Evolutionary conservation across 1,140 invertebrate species (phyloP), one percentile per base, ranked within the genome.

Genomic region (Papilio glaucus): DNA sequence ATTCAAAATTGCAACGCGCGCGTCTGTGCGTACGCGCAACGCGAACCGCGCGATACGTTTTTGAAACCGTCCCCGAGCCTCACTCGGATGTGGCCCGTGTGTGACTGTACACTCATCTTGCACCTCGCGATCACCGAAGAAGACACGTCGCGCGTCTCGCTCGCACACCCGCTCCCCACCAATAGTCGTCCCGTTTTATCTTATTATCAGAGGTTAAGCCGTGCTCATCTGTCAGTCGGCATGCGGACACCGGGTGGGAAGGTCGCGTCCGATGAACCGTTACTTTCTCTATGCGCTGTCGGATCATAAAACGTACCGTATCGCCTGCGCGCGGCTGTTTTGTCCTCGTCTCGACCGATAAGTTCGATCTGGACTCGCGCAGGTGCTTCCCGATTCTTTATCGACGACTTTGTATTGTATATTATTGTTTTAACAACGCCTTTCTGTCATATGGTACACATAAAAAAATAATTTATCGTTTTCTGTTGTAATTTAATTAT

Each of bases 31-130:
- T 85, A 84, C 84, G 88, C 87, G 87, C 85, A 85, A 77, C 78
- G 82, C 86, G 81, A 85, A 83, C 81, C 82, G 83, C 81, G 81
- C 85, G 80, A 73, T 88, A 80, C 81, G 81, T 84, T 87, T 87
- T 88, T 85, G 84, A 87, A 87, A 85, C 84, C 82, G 80, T 82
- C 83, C 73, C 80, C 87, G 87, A 86, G 85, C 83, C 82, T 89
- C 85, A 87, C 89, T 91, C 89, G 86, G 83, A 89, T 91, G 84
- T 85, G 87, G 90, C 83, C 84, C 85, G 90, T 90, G 84, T 91
- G 90, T 91, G 89, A 92, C 90, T 91, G 89, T 90, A 90, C 85
- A 89, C 86, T 87, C 90, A 91, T 92, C 90, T 90, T 86, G 87
- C 85, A 88, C 87, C 89, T 90, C 88, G 86, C 88, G 87, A 91